These are phyloP conservation scores for Clitarchus hookeri DNA, from an alignment of 2,888 invertebrate species.

Conservation along the genomic window DNA sequence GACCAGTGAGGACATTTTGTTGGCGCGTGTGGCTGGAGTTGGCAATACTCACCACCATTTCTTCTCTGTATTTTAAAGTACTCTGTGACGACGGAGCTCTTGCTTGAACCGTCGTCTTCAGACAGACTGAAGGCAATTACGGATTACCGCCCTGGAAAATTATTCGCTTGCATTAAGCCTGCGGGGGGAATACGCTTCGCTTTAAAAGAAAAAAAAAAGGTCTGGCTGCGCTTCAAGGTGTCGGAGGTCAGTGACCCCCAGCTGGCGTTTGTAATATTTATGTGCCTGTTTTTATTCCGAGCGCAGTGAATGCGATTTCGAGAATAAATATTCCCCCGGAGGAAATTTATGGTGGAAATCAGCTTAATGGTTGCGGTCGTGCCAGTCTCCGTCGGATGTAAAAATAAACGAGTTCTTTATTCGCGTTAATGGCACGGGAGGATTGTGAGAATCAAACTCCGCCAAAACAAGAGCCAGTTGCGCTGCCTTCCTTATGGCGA, in stretches of 20 bases:
- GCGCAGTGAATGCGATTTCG: neutral
- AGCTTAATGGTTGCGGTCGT: neutral
- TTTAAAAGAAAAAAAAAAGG: neutral
- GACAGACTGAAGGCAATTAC: no score
- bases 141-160: no score
- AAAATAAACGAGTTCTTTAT: conserved; percentile 2
- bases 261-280: conserved; percentile 6
- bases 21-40: no score
- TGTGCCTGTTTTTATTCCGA: neutral
- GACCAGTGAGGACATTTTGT: no score
- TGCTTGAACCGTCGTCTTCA: no score
- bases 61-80: no score
- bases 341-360: neutral
- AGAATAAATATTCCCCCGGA: neutral
- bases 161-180: no score
- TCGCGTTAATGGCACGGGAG: neutral
- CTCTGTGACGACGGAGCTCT: no score
- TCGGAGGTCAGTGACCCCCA: neutral
- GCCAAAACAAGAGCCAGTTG: neutral
- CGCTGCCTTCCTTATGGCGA: no score
- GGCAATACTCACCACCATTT: no score
- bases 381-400: neutral
- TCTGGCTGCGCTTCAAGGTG: neutral
- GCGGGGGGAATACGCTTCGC: no score
- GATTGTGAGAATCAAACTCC: neutral